A percentile compares a stretch with the other conserved stretches of the same genome.
Evolutionary conservation across 2,113 vertebrate species (phyloP).

Genomic region (Alectura lathami): DNA sequence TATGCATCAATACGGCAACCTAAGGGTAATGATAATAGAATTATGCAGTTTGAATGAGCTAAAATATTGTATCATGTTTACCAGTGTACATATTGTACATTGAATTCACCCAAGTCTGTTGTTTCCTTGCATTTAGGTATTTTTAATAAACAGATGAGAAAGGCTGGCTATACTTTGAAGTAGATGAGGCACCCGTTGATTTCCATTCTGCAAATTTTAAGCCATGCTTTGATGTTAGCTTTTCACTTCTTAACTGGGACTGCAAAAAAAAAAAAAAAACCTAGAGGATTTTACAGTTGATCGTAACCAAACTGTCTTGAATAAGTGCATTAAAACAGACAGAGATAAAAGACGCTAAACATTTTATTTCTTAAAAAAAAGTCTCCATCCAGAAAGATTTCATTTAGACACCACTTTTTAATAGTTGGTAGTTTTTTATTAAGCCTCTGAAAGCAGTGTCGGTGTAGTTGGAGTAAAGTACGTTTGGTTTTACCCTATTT

Average conservation of each 20-base stretch:
- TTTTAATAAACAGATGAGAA: conserved; percentile 75
- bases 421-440: conserved; percentile 65
- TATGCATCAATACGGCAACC: conserved; percentile 26
- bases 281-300: conserved; percentile 73
- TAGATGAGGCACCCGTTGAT: conserved; percentile 62
- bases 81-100: background rate
- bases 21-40: conserved; percentile 28
- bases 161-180: conserved; percentile 72
- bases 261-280: conserved; percentile 48
- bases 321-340: conserved; percentile 75
- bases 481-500: conserved; percentile 50
- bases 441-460: conserved; percentile 63
- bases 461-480: conserved; percentile 5
- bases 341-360: conserved; percentile 70
- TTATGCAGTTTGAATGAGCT: conserved; percentile 1
- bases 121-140: conserved; percentile 62
- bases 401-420: conserved; percentile 66
- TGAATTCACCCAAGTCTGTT: conserved; percentile 52
- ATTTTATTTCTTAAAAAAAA: conserved; percentile 59
- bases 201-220: conserved; percentile 73
- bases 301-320: conserved; percentile 74
- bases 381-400: conserved; percentile 61
- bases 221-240: conserved; percentile 75
- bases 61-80: conserved; percentile 11
- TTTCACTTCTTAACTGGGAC: conserved; percentile 64